Evolutionary conservation across 2,797 vertebrate genomes (phyloP), one percentile per base, ranked within the genome.

Genomic region (Chrosomus eos): DNA sequence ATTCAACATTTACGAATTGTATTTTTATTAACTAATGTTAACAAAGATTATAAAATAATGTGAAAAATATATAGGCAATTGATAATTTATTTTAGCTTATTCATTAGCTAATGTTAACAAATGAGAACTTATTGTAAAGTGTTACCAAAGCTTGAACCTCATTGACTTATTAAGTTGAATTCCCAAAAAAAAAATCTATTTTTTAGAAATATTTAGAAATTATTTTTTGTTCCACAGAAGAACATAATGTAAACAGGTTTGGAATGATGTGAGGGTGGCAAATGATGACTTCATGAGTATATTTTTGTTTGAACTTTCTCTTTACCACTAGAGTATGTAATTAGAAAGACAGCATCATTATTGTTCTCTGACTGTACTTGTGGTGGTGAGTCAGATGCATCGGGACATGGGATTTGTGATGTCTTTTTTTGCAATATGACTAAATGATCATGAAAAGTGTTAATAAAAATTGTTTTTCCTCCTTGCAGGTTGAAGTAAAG

Each of bases 351-450:
- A 70, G 23, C 14, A 6, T 70, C 21, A 81, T 81, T 80, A 53
- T 51, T 70, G 79, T 31, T 13, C 58, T 66, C 40, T 28, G 62
- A 64, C 40, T 66, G 77, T 48, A 67, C 78, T 80, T 68, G 62
- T 53, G 62, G 64, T 70, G 14, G 45, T 70, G 45, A 55, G 48
- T 81, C 79, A 68, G 31, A 55, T 0, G 36, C 31, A 67, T 45
- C 2, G 14, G 48, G 76, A 51, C 18, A 31, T 60, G 53, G 38
- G 26, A 7, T 66, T 45, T 64, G 60, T 48, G 60, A 48, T 66
- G 38, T 48, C 40, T 45, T 45, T 31, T 28, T 79, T 79, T 66
- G 7, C 18, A 48, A 6, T 66, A 26, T 48, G 64, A 48, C 60
- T 66, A 80, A 79, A 48, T 79, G 7, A 66, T 66, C 7, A 80